These are phyloP conservation scores for Candidula unifasciata DNA, from an alignment of 2,888 invertebrate genomes.

Conservation along the genomic window DNA sequence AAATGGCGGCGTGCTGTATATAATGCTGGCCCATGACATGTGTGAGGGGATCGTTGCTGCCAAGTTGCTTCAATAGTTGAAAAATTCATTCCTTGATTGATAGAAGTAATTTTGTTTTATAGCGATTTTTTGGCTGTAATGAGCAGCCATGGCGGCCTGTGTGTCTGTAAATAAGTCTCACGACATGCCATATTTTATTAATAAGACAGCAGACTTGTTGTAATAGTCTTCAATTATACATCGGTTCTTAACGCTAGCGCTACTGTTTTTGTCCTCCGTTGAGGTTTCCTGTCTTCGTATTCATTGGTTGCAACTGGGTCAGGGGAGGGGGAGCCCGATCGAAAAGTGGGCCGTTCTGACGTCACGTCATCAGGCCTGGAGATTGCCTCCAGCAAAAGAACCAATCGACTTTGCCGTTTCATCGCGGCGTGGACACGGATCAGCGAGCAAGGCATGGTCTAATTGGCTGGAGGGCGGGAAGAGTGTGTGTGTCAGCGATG, in stretches of 20 bases:
- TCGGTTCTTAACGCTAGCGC: not conserved
- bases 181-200: slow-evolving; percentile 32
- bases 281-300: not conserved
- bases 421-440: not conserved
- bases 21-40: not conserved
- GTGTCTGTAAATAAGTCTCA: slow-evolving; percentile 17
- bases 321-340: not conserved
- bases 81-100: not conserved
- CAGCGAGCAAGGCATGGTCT: not conserved
- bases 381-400: not conserved
- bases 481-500: not conserved
- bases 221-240: slow-evolving; percentile 22
- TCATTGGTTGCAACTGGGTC: not conserved
- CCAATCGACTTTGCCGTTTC: slow-evolving; percentile 26
- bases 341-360: slow-evolving; percentile 1
- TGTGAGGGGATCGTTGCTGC: not conserved
- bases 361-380: not conserved
- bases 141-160: not conserved
- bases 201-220: not conserved
- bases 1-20: not conserved
- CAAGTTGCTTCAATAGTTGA: slow-evolving; percentile 1
- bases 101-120: slow-evolving; percentile 28
- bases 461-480: not conserved
- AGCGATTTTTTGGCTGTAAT: slow-evolving; percentile 7
- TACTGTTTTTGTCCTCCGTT: not conserved